Conservation (phyloP, 2,888 invertebrate species). For the Amaurobius ferox region DNA sequence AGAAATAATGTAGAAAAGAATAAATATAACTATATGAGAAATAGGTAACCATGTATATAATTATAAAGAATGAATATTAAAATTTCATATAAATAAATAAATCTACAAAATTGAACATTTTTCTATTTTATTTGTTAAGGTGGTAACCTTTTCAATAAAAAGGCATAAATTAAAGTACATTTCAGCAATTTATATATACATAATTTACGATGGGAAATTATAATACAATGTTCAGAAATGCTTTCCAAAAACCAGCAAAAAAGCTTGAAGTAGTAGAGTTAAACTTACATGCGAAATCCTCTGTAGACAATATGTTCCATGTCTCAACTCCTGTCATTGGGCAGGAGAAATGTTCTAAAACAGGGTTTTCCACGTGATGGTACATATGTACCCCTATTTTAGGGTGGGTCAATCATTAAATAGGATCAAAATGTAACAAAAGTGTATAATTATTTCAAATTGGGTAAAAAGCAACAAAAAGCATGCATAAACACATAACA, state of each 20-base stretch:
- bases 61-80: no score
- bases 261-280: constrained; percentile 35
- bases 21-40: no score
- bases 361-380: constrained; percentile 61
- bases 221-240: background rate
- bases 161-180: no score
- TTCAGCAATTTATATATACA: no score
- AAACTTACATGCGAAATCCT: constrained; percentile 64
- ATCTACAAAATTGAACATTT: no score
- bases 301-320: constrained; percentile 57
- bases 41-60: no score
- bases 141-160: no score
- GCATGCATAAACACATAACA: constrained; percentile 16
- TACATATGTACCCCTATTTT: constrained; percentile 63
- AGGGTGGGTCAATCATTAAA: constrained; percentile 62
- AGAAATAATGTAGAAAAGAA: no score
- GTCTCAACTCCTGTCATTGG: constrained; percentile 53
- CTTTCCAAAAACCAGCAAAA: constrained; percentile 34
- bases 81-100: no score
- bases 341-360: constrained; percentile 48
- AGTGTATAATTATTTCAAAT: constrained; percentile 36
- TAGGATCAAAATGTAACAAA: constrained; percentile 47
- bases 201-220: background rate
- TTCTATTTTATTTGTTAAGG: no score
- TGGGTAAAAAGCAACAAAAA: constrained; percentile 13